Evolutionary conservation across 2,888 invertebrate genomes (phyloP), one percentile per base, ranked within the genome.

Genomic region (Cerceris rybyensis): DNA sequence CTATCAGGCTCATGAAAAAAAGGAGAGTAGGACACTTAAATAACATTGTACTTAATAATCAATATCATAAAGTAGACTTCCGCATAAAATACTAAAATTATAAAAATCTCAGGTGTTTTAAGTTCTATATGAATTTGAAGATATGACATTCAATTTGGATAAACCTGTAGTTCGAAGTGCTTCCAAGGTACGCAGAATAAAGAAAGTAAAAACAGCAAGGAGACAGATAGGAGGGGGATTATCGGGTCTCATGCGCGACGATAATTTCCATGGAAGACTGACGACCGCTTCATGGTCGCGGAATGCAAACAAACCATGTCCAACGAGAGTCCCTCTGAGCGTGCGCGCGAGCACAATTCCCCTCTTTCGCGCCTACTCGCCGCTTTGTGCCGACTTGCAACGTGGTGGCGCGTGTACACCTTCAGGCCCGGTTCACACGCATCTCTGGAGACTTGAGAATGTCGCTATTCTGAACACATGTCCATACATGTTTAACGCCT

Each of bases 281-380:
- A 84, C 82, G 85, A 80, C 77, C 77, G 77, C 75, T 70, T 76
- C 81, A 70, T 59, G 84, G 78, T 68, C 80, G 77, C 70, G 87
- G 86, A 86, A 87, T 87, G 86, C 87, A 87, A 87, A 83, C 84
- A 84, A 82, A 82, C 84, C 72, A 81, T 75, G 84, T 75, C 69
- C 73, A 46, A 66, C 80, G 78, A 75, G 55, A 52, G 66, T 50
- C 64, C 63, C 17, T 11, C 41, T 60, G 16, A 52, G 65, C 78
- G 74, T 60, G 60, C 72, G 71, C 68, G 46, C 63, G 46, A 13
- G 28, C 68, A 57, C 41, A 54, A 73, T 64, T 59, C 54, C 64
- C 75, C 59, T 73, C 66, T 74, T 72, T 67, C 72, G 75, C 76
- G 69, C 70, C 66, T 79, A 66, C 70, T 70, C 77, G 70, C 66